Conservation (phyloP, 2,888 invertebrate genomes). For the Scaeva pyrastri region DNA sequence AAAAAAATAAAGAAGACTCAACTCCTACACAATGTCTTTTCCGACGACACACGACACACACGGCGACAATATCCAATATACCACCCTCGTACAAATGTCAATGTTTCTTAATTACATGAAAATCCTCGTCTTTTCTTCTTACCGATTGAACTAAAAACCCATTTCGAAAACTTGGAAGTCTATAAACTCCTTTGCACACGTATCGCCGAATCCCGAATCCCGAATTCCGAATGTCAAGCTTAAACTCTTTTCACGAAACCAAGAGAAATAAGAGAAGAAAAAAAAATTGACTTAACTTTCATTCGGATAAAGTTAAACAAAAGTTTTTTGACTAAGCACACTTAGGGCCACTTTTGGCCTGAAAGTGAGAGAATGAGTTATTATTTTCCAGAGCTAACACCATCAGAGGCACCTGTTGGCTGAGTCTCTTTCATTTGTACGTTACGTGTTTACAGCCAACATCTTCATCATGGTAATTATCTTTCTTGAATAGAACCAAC, state of each 20-base stretch:
- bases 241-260: conserved; percentile 35
- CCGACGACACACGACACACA: neutral
- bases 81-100: conserved; percentile 42
- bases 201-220: neutral
- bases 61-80: neutral
- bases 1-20: neutral
- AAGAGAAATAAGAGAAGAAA: neutral
- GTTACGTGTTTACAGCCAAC: conserved; percentile 56
- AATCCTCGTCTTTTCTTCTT: conserved; percentile 26
- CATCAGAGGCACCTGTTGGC: conserved; percentile 65
- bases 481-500: conserved; percentile 48
- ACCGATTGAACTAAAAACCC: conserved; percentile 35
- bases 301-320: conserved; percentile 67
- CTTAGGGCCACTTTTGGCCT: conserved; percentile 67
- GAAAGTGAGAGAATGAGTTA: conserved; percentile 50
- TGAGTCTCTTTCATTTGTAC: conserved; percentile 46
- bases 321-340: conserved; percentile 68
- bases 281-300: conserved; percentile 26
- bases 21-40: neutral
- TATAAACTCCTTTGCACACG: conserved; percentile 28
- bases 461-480: conserved; percentile 70
- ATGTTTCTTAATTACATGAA: conserved; percentile 68
- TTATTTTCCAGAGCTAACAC: conserved; percentile 51
- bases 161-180: conserved; percentile 35
- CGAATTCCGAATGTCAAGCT: conserved; percentile 31